Evolutionary conservation across 1,140 invertebrate genomes (phyloP).

Genomic region (Idris sp.): DNA sequence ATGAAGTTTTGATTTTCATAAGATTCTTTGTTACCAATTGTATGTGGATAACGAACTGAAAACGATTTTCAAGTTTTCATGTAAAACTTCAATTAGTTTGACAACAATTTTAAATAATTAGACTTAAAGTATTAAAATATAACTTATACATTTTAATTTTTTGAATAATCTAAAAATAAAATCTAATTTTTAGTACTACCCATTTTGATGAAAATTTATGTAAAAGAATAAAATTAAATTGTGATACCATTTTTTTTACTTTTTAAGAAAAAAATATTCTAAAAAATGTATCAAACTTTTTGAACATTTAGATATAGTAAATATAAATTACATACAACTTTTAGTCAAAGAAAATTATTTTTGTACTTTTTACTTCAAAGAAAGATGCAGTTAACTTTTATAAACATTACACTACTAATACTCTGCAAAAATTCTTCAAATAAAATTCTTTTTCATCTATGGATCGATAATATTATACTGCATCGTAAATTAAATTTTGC

Average conservation of each 20-base stretch:
- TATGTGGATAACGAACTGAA: constrained; percentile 5
- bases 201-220: too few species aligned
- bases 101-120: too few species aligned
- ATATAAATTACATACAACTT: too few species aligned
- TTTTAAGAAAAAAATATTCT: too few species aligned
- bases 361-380: background rate
- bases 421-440: constrained; percentile 10
- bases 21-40: background rate
- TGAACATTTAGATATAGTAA: too few species aligned
- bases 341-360: constrained; percentile 3
- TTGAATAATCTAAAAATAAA: too few species aligned
- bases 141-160: too few species aligned
- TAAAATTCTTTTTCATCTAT: constrained; percentile 10
- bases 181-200: too few species aligned
- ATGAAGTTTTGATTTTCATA: constrained; percentile 7
- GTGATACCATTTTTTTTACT: too few species aligned
- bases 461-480: constrained; percentile 23
- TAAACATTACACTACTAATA: background rate
- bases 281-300: too few species aligned
- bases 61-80: constrained; percentile 7
- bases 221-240: too few species aligned
- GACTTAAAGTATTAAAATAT: too few species aligned
- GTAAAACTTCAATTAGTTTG: background rate
- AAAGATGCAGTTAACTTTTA: constrained; percentile 4
- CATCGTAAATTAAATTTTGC: constrained; percentile 23